Conservation (phyloP, 1,140 invertebrate genomes). For the Protaetia brevitarsis region DNA sequence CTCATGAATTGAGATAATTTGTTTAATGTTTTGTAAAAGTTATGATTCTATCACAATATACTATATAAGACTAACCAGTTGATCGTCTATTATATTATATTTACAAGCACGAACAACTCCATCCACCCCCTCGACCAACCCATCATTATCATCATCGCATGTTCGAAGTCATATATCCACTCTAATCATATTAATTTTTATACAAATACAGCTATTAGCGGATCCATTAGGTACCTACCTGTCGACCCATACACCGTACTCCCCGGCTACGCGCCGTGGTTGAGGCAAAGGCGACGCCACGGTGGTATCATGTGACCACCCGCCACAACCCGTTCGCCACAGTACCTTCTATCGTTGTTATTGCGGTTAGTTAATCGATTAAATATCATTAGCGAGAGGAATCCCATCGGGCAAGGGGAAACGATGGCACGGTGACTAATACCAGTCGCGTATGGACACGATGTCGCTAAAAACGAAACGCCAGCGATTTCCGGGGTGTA, state of each 20-base stretch:
- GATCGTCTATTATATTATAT: background rate
- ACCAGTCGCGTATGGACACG: too few relatives aligned
- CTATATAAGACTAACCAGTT: constrained; percentile 2
- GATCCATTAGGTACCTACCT: constrained; percentile 12
- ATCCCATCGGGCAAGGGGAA: background rate
- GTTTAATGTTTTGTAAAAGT: too few relatives aligned
- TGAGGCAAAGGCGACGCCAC: background rate
- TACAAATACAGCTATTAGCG: constrained; percentile 13
- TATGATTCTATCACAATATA: background rate
- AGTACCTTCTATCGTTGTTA: constrained; percentile 7
- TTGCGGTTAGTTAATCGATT: constrained; percentile 12
- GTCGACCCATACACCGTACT: background rate
- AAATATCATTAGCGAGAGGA: constrained; percentile 17
- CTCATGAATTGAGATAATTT: too few relatives aligned
- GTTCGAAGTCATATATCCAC: constrained; percentile 16
- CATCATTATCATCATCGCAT: too few relatives aligned
- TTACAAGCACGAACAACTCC: background rate
- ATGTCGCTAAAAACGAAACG: background rate
- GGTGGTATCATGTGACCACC: background rate
- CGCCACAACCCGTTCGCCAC: background rate
- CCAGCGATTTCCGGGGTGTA: background rate
- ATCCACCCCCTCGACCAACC: background rate
- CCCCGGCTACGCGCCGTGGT: background rate
- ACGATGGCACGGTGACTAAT: constrained; percentile 15
- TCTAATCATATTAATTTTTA: constrained; percentile 19